Percentiles rank a stretch among this genome's conserved stretches.
Evolutionary conservation across 2,797 vertebrate genomes (phyloP).

Genomic region (Gymnodraco acuticeps): DNA sequence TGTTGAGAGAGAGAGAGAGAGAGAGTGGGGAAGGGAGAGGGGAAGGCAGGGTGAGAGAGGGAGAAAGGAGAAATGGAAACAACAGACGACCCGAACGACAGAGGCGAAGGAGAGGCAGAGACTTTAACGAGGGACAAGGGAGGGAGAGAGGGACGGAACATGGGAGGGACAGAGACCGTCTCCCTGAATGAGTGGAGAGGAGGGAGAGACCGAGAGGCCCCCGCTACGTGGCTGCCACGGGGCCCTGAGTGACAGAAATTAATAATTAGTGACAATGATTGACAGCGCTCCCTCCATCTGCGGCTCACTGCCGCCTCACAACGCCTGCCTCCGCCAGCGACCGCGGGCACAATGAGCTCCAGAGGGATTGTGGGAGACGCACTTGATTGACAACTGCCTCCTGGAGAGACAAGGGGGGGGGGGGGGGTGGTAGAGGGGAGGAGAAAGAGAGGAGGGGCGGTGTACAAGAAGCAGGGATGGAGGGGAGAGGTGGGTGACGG

Average conservation of each 20-base stretch:
- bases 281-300: conserved; percentile 96
- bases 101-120: conserved; percentile 62
- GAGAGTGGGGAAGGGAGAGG: conserved; percentile 30
- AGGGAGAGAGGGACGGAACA: conserved; percentile 61
- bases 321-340: conserved; percentile 92
- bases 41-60: not conserved
- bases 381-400: conserved; percentile 99
- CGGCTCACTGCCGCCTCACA: conserved; percentile 92
- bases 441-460: conserved; percentile 67
- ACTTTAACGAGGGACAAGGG: conserved; percentile 75
- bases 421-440: conserved; percentile 69
- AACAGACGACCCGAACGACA: conserved; percentile 62
- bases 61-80: conserved; percentile 38
- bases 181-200: conserved; percentile 50
- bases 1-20: conserved; percentile 52
- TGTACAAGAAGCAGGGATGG: conserved; percentile 51
- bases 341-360: conserved; percentile 97
- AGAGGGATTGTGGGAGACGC: conserved; percentile 90
- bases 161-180: conserved; percentile 60
- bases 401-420: conserved; percentile 90
- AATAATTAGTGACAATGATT: conserved; percentile 99
- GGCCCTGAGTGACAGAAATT: conserved; percentile 99
- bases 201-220: conserved; percentile 73
- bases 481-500: conserved; percentile 68
- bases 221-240: conserved; percentile 87